Evolutionary conservation across 2,888 invertebrate genomes (phyloP).

Genomic region (Epirrhoe alternata): DNA sequence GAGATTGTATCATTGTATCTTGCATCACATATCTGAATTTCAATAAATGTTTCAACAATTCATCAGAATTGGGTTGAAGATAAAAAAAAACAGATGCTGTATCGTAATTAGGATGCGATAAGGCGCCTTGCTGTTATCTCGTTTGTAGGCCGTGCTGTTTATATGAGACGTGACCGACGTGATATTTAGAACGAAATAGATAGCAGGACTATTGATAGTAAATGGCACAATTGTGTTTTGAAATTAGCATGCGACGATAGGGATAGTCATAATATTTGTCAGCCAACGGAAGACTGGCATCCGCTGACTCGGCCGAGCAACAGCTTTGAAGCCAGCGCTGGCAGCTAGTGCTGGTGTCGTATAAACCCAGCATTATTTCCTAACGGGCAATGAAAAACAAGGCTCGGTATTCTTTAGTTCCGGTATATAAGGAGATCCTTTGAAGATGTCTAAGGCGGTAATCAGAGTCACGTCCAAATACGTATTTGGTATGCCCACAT

Average conservation of each 20-base stretch:
- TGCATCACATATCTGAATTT: not conserved
- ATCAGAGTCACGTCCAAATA: too few species aligned
- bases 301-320: too few species aligned
- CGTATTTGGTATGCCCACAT: too few species aligned
- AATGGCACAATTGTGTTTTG: constrained; percentile 13
- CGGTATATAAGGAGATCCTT: too few species aligned
- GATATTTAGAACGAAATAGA: constrained; percentile 26
- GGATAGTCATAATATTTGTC: too few species aligned
- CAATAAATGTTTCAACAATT: constrained; percentile 6
- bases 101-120: constrained; percentile 40
- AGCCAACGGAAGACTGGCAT: too few species aligned
- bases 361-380: too few species aligned
- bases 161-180: constrained; percentile 41
- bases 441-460: too few species aligned
- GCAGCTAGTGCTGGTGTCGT: too few species aligned
- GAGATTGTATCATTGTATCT: constrained; percentile 10
- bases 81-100: constrained; percentile 17
- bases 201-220: constrained; percentile 13
- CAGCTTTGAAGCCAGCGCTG: too few species aligned
- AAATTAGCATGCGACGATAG: constrained; percentile 2
- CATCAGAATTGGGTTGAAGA: not conserved
- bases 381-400: too few species aligned
- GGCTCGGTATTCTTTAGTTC: too few species aligned
- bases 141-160: constrained; percentile 25
- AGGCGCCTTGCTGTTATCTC: constrained; percentile 30